phyloP scores from a whole-genome alignment of 2,888 invertebrate genomes.

The Resseliella maxima region DNA sequence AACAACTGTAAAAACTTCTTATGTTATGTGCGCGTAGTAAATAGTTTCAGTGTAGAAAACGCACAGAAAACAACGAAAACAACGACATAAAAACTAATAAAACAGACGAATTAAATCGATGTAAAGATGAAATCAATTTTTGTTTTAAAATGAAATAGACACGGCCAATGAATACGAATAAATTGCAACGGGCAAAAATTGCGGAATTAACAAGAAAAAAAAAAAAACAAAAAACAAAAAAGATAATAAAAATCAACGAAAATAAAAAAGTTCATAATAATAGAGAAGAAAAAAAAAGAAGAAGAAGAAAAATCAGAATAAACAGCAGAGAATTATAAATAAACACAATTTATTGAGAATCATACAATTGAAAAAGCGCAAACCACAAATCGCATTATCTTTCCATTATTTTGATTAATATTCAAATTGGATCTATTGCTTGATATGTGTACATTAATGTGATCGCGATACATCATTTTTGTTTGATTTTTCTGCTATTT shows the following conservation, averaged over 20 bases:
- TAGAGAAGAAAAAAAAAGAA: background rate
- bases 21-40: slow-evolving; percentile 44
- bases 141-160: slow-evolving; percentile 13
- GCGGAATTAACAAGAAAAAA: background rate
- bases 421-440: slow-evolving; percentile 23
- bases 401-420: slow-evolving; percentile 38
- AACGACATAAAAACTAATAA: background rate
- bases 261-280: background rate
- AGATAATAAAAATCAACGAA: background rate
- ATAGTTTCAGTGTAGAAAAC: slow-evolving; percentile 47
- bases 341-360: background rate
- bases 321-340: too few species aligned
- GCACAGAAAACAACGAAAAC: slow-evolving; percentile 35
- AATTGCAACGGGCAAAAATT: slow-evolving; percentile 5
- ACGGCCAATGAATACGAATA: background rate
- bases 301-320: background rate
- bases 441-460: slow-evolving; percentile 37
- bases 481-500: background rate
- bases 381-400: slow-evolving; percentile 51
- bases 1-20: slow-evolving; percentile 46
- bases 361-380: background rate
- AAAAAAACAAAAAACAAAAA: background rate
- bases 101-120: too few species aligned
- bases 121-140: slow-evolving; percentile 34
- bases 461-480: slow-evolving; percentile 17